Conservation (phyloP, 1,140 invertebrate species). For the Drosophila teissieri region DNA sequence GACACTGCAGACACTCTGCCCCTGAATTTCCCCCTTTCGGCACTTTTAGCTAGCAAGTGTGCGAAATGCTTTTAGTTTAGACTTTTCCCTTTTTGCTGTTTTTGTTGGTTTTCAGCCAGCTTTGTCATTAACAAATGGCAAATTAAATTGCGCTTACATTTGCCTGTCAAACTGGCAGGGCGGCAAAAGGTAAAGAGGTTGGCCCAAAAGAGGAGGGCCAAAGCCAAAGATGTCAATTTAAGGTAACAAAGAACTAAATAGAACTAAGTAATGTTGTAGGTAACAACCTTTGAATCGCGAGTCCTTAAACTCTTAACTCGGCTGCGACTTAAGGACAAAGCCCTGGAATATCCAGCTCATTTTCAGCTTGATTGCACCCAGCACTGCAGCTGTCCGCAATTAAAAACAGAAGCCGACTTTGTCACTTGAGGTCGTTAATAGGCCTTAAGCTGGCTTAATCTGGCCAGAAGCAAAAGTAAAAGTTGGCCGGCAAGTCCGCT, state of each 20-base stretch:
- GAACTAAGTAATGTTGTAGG: no score
- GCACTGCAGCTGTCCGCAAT: conserved; percentile 41
- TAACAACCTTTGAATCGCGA: no score
- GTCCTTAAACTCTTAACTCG: conserved; percentile 1
- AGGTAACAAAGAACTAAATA: no score
- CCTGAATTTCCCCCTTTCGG: conserved; percentile 7
- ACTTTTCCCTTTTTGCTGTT: conserved; percentile 22
- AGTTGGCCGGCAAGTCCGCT: conserved; percentile 15
- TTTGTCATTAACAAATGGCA: conserved; percentile 76
- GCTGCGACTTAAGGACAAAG: conserved; percentile 2
- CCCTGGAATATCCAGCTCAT: conserved; percentile 28
- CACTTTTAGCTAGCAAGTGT: conserved; percentile 40
- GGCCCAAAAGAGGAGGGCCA: background rate
- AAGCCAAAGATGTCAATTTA: background rate
- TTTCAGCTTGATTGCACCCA: conserved; percentile 31
- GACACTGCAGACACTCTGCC: conserved; percentile 41
- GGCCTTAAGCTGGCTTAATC: conserved; percentile 40
- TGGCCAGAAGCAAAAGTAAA: conserved; percentile 37
- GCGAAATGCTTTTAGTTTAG: conserved; percentile 40
- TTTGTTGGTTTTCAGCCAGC: conserved; percentile 40
- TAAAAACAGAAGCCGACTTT: conserved; percentile 38
- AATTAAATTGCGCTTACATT: conserved; percentile 79
- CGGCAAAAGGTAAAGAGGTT: conserved; percentile 1
- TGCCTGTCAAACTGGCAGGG: conserved; percentile 26
- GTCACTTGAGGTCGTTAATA: conserved; percentile 38